Evolutionary conservation across 2,113 vertebrate genomes (phyloP), one percentile per base, ranked within the genome.

Genomic region (Actenoides lindsayi): DNA sequence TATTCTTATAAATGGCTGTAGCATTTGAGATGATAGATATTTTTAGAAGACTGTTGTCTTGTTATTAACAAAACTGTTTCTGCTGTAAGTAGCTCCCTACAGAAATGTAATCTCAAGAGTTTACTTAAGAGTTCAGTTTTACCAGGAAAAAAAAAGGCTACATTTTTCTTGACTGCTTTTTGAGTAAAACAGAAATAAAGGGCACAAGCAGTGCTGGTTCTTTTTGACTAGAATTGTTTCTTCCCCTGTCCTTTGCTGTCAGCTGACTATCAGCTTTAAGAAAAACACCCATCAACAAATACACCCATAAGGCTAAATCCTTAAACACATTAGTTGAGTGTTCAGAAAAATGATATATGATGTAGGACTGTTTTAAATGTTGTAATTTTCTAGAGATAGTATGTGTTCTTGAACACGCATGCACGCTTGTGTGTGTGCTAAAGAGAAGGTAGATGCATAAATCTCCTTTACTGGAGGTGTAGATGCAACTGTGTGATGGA

Each of bases 401-500:
- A 9, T 37, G 16, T 46, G 9, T 28, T 8, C 11, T 11, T 13
- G 13, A 12, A 13, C 17, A 11, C 13, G 9, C 4, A 5, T 20
- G 5, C 9, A 39, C 1, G 0, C 20, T 56, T 5, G 2, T 13
- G 54, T 17, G 6, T 35, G 16, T 54, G 20, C 10, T 83, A 46
- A 54, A 69, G 46, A 63, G n/a, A 48, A 42, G 42, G 42, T 16
- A 42, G 42, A 42, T 37, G 5, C 42, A 16, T 33, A 51, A 24
- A 64, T n/a, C 6, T 64, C 19, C 21, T 57, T 64, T 69, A 63
- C 39, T n/a, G 30, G n/a, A 62, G 16, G 2, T 77, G 20, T 41
- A 48, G 48, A 41, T 11, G 28, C 30, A 54, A 27, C 19, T 44
- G 20, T 41, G 16, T 51, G 27, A 33, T 65, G 27, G 18, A 82